Evolutionary conservation across 2,888 invertebrate species (phyloP).

Genomic region (Eristalis pertinax): DNA sequence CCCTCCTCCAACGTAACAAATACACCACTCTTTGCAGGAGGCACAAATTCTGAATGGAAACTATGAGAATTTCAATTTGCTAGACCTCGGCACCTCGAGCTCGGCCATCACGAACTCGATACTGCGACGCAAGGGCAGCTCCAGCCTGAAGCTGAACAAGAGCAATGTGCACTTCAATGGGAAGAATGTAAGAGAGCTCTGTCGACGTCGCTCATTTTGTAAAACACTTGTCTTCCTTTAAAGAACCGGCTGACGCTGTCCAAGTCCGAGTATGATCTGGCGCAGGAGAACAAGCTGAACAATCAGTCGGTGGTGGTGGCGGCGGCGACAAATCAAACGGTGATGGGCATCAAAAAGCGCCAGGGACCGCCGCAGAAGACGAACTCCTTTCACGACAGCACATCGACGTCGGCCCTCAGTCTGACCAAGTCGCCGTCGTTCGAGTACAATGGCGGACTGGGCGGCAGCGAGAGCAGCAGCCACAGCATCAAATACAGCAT

Average conservation of each 20-base stretch:
- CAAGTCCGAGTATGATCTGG: conserved; percentile 73
- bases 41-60: conserved; percentile 79
- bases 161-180: conserved; percentile 56
- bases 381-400: conserved; percentile 65
- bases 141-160: conserved; percentile 71
- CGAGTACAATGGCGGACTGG: conserved; percentile 42
- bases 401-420: conserved; percentile 43
- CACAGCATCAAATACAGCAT: conserved; percentile 47
- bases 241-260: conserved; percentile 63
- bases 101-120: conserved; percentile 66
- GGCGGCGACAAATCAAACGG: conserved; percentile 74
- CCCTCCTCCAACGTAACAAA: not conserved
- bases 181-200: conserved; percentile 38
- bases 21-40: conserved; percentile 76
- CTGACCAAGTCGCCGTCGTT: conserved; percentile 65
- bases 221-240: no score
- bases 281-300: conserved; percentile 75
- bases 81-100: conserved; percentile 73
- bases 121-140: conserved; percentile 76
- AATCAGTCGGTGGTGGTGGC: conserved; percentile 72
- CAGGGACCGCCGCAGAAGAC: conserved; percentile 61
- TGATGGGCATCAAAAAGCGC: conserved; percentile 67
- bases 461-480: conserved; percentile 3
- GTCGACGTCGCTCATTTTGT: no score
- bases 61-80: conserved; percentile 77